Conservation (phyloP, 1,140 invertebrate species). For the Leucophenga varia region DNA sequence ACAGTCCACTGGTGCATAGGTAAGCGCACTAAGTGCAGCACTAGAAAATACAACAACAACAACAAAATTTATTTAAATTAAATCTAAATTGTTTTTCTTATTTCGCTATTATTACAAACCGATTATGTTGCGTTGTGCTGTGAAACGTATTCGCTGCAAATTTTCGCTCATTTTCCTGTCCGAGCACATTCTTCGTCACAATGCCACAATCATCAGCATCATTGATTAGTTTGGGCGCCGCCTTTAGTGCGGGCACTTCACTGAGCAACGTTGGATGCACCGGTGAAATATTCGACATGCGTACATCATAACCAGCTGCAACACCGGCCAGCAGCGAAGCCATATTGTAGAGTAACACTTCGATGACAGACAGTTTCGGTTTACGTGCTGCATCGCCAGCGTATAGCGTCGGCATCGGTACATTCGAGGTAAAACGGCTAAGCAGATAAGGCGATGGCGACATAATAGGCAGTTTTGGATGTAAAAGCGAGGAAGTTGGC, state of each 20-base stretch:
- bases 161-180: constrained; percentile 49
- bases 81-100: background rate
- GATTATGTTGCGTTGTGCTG: constrained; percentile 71
- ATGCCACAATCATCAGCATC: constrained; percentile 20
- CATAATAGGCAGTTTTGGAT: constrained; percentile 57
- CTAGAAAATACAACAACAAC: constrained; percentile 3
- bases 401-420: constrained; percentile 77
- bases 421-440: constrained; percentile 59
- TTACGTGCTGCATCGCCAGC: constrained; percentile 64
- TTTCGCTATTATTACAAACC: constrained; percentile 16
- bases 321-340: constrained; percentile 85
- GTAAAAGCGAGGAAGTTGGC: constrained; percentile 14
- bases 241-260: constrained; percentile 44
- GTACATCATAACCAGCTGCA: constrained; percentile 86
- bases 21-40: constrained; percentile 3
- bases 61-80: background rate
- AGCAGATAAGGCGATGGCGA: constrained; percentile 53
- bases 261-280: constrained; percentile 72
- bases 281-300: constrained; percentile 80
- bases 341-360: constrained; percentile 86
- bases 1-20: constrained; percentile 19
- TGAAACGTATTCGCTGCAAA: constrained; percentile 90
- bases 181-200: constrained; percentile 54
- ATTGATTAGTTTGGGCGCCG: constrained; percentile 42
- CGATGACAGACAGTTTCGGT: constrained; percentile 74